Conservation (phyloP, 2,888 invertebrate genomes). For the Protophormia terraenovae region DNA sequence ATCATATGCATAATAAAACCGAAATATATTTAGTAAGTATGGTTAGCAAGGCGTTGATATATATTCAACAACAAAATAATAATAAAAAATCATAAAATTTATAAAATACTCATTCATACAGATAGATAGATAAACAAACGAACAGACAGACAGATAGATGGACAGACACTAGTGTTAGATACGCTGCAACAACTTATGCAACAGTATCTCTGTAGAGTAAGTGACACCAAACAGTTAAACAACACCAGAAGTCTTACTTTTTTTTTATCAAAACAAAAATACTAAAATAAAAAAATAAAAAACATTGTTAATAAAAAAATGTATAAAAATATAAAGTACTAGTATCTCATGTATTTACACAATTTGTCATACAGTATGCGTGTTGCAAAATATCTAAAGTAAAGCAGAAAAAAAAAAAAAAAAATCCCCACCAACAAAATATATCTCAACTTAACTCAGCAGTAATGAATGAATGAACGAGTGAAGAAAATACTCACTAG, state of each 20-base stretch:
- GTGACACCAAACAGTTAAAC: slow-evolving; percentile 59
- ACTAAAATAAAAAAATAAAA: background rate
- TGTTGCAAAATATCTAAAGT: slow-evolving; percentile 64
- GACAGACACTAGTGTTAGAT: slow-evolving; percentile 26
- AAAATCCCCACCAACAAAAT: background rate
- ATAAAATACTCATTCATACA: slow-evolving; percentile 10
- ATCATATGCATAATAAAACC: slow-evolving; percentile 17
- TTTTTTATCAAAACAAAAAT: background rate
- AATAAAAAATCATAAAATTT: slow-evolving; percentile 30
- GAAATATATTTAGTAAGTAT: slow-evolving; percentile 13
- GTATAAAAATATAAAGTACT: slow-evolving; percentile 53
- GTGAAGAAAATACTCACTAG: slow-evolving; percentile 16
- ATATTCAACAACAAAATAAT: background rate
- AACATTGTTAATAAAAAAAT: slow-evolving; percentile 49
- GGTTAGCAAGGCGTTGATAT: slow-evolving; percentile 15
- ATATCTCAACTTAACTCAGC: slow-evolving; percentile 33
- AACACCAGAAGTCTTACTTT: slow-evolving; percentile 57
- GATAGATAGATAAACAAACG: background rate
- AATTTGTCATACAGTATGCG: slow-evolving; percentile 75
- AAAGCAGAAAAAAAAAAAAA: background rate
- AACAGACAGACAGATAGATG: background rate
- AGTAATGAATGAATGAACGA: slow-evolving; percentile 10
- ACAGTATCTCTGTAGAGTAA: slow-evolving; percentile 51
- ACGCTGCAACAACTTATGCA: slow-evolving; percentile 43
- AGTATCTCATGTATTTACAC: slow-evolving; percentile 78